These are phyloP conservation scores for Acanthurus leucopareius DNA, from an alignment of 2,797 vertebrate species.

Conservation along the genomic window DNA sequence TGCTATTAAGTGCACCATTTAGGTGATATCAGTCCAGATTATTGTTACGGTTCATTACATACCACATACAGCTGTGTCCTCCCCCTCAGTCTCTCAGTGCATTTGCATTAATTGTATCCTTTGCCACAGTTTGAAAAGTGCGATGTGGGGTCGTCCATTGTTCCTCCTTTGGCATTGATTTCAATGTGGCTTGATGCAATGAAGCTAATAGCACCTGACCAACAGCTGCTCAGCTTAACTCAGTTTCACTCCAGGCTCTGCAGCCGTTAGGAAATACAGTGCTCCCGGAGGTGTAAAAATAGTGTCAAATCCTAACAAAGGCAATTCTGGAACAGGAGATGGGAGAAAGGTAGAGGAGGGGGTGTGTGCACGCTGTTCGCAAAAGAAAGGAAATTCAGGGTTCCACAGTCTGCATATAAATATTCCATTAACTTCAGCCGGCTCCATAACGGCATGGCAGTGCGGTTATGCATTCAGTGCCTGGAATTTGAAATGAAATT, in stretches of 20 bases:
- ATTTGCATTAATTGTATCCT: conserved; percentile 65
- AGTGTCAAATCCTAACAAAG: conserved; percentile 79
- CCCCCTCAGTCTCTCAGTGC: conserved; percentile 17
- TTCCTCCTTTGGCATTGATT: conserved; percentile 33
- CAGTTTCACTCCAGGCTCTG: conserved; percentile 39
- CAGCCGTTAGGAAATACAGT: conserved; percentile 55
- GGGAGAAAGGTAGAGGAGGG: conserved; percentile 30
- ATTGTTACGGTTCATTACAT: conserved; percentile 42
- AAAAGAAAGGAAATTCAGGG: conserved; percentile 74
- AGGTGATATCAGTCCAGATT: conserved; percentile 34
- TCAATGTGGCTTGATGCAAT: neutral
- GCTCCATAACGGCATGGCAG: conserved; percentile 77
- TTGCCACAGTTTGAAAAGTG: conserved; percentile 31
- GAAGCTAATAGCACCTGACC: conserved; percentile 51
- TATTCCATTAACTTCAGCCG: conserved; percentile 87
- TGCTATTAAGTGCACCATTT: conserved; percentile 45
- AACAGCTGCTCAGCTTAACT: conserved; percentile 36
- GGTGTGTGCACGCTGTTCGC: conserved; percentile 40
- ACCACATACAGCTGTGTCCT: conserved; percentile 22
- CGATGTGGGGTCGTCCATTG: conserved; percentile 10
- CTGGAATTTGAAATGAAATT: conserved; percentile 87
- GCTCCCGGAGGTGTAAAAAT: conserved; percentile 70
- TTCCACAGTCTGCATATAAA: conserved; percentile 84
- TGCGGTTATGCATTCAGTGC: conserved; percentile 80
- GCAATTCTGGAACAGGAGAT: conserved; percentile 66